A percentile compares a stretch with the other conserved stretches of the same genome.
These are phyloP conservation scores for Cyanistes caeruleus DNA, from an alignment of 2,113 vertebrate species.

Conservation along the genomic window DNA sequence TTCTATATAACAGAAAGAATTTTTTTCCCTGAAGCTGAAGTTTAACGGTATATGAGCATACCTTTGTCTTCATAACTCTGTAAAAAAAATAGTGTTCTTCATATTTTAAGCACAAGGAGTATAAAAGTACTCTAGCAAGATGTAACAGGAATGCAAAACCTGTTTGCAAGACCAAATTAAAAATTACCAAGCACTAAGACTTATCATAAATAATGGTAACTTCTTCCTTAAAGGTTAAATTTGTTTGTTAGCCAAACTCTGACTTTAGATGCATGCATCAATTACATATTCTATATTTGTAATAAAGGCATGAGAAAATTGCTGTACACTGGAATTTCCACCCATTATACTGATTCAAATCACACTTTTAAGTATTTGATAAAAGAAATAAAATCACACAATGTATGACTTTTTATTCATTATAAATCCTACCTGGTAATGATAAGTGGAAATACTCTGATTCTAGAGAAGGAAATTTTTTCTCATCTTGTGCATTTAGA, in stretches of 20 bases:
- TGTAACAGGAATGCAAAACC: background rate
- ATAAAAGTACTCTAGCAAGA: background rate
- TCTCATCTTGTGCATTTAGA: background rate
- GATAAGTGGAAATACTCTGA: background rate
- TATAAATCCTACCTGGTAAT: background rate
- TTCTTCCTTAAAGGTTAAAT: background rate
- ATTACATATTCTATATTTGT: background rate
- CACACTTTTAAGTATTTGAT: background rate
- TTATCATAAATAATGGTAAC: background rate
- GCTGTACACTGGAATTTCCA: background rate
- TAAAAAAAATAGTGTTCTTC: background rate
- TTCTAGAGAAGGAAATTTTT: background rate
- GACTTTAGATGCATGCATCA: background rate
- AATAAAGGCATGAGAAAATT: background rate
- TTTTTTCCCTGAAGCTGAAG: background rate
- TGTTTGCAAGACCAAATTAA: background rate
- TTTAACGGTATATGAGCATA: background rate
- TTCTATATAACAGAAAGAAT: background rate
- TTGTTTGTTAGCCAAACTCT: background rate
- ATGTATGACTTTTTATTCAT: background rate
- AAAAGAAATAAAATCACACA: background rate
- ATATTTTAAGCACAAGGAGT: background rate
- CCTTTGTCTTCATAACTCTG: background rate
- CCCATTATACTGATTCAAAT: background rate
- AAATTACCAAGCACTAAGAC: background rate